Conservation (phyloP, 1,140 invertebrate genomes). For the Periplaneta americana region DNA sequence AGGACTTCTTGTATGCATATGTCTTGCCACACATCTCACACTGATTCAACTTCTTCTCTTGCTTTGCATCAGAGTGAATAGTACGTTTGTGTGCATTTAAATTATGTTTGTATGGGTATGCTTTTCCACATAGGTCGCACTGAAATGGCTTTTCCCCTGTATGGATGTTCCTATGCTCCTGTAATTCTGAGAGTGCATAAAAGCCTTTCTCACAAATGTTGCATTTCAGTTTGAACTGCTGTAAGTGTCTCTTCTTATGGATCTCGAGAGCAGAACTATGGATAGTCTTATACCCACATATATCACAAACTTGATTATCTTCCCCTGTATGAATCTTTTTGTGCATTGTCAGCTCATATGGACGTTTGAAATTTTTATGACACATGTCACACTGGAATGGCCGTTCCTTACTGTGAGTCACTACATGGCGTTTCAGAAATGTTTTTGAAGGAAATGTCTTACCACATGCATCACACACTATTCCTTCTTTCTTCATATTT, state of each 20-base stretch:
- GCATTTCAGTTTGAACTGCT: constrained; percentile 50
- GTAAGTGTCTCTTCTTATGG: constrained; percentile 47
- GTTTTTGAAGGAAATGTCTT: constrained; percentile 40
- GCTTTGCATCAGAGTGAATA: constrained; percentile 15
- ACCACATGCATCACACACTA: constrained; percentile 9
- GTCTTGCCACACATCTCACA: neutral
- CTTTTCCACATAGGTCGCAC: constrained; percentile 49
- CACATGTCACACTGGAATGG: constrained; percentile 45
- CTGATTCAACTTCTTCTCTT: constrained; percentile 15
- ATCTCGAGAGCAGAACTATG: constrained; percentile 32
- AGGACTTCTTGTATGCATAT: neutral
- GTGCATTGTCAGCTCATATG: constrained; percentile 39
- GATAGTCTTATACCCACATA: constrained; percentile 37
- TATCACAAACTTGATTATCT: constrained; percentile 36
- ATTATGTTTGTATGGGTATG: constrained; percentile 36
- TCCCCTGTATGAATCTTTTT: constrained; percentile 34
- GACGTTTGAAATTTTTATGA: constrained; percentile 40
- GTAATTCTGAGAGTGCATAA: constrained; percentile 46
- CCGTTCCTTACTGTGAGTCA: constrained; percentile 40
- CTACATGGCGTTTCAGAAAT: constrained; percentile 42
- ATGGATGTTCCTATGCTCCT: constrained; percentile 51
- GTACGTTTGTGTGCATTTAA: constrained; percentile 23
- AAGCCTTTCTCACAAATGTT: constrained; percentile 49
- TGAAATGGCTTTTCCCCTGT: constrained; percentile 47
- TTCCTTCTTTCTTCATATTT: neutral